A percentile compares a stretch with the other conserved stretches of the same genome.
phyloP scores from a whole-genome alignment of 2,113 vertebrate genomes.

The Redunca redunca region DNA sequence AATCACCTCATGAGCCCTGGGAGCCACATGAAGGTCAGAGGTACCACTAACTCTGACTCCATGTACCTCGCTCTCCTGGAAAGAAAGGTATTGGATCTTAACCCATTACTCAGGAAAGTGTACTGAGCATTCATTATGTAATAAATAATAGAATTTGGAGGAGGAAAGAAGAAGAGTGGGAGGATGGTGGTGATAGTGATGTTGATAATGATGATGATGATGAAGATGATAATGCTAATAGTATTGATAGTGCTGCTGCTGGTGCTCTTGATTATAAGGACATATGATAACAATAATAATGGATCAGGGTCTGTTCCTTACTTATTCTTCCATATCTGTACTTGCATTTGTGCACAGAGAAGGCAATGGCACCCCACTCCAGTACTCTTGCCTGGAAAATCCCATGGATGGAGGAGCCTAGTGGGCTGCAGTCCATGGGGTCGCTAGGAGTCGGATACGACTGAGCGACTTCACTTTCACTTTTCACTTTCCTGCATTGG shows the following conservation, averaged over 20 bases:
- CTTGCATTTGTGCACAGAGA: no score
- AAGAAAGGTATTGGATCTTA: neutral
- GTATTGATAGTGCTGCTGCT: neutral
- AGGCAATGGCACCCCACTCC: no score
- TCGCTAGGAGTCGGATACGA: no score
- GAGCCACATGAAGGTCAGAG: neutral
- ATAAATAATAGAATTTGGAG: neutral
- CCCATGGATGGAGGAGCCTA: no score
- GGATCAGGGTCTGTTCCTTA: neutral
- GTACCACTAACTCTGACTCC: neutral
- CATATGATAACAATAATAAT: neutral
- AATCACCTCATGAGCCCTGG: neutral
- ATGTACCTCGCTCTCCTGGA: neutral
- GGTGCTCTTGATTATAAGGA: neutral
- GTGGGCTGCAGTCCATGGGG: no score
- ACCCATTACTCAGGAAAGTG: neutral
- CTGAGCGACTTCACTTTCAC: no score
- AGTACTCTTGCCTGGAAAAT: no score
- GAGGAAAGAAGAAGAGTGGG: neutral
- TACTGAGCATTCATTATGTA: neutral
- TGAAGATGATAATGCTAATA: neutral
- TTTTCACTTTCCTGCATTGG: no score
- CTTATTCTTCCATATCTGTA: neutral
- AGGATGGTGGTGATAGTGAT: neutral
- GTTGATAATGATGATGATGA: neutral